Conservation (phyloP, 2,113 vertebrate species). For the Phaethornis superciliosus region DNA sequence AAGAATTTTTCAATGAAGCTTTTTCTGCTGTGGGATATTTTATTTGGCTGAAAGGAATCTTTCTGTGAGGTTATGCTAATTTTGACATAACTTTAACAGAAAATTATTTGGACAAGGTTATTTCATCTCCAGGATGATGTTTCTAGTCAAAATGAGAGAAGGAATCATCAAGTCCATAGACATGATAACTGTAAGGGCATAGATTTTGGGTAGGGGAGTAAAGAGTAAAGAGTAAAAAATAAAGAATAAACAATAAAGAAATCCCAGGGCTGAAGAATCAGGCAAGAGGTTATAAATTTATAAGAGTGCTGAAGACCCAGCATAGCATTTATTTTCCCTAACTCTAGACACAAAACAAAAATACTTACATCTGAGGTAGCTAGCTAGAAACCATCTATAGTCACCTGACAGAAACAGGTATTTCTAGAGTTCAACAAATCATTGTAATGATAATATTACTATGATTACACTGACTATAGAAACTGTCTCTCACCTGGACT, state of each 20-base stretch:
- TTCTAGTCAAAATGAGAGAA: not conserved
- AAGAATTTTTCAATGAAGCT: not conserved
- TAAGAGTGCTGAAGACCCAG: not conserved
- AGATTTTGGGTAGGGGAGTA: not conserved
- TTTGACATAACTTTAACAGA: not conserved
- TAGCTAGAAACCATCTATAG: not conserved
- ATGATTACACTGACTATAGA: not conserved
- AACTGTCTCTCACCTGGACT: not conserved
- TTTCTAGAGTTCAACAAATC: not conserved
- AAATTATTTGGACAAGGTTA: not conserved
- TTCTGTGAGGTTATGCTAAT: not conserved
- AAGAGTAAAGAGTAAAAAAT: not conserved
- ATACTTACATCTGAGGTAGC: not conserved
- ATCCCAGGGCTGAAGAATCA: not conserved
- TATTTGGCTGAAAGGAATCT: not conserved
- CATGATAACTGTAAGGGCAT: not conserved
- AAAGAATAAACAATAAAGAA: not conserved
- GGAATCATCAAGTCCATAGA: not conserved
- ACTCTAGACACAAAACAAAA: not conserved
- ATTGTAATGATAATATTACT: not conserved
- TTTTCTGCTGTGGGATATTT: not conserved
- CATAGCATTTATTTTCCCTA: not conserved
- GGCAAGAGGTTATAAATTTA: not conserved
- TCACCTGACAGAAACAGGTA: not conserved
- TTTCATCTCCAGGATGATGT: not conserved